These are phyloP conservation scores for Dolichopus griseipennis DNA, from an alignment of 2,888 invertebrate genomes.

Conservation along the genomic window DNA sequence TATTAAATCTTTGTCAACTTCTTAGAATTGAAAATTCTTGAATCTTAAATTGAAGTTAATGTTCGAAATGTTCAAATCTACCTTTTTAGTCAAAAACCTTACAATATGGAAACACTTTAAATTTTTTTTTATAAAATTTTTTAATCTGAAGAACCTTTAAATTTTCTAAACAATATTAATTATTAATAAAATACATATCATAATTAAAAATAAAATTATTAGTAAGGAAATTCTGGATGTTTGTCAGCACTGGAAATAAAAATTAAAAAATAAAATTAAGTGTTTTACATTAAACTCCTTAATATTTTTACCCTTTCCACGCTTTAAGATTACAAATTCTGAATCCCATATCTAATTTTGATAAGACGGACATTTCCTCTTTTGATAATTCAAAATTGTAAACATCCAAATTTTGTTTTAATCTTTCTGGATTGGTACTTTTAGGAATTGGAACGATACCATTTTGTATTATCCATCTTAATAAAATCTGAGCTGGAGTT, in stretches of 20 bases:
- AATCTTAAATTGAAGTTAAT: too few species aligned
- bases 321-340: slow-evolving; percentile 64
- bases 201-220: slow-evolving; percentile 13
- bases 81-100: too few species aligned
- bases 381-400: slow-evolving; percentile 61
- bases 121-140: too few species aligned
- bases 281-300: not conserved
- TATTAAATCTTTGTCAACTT: too few species aligned
- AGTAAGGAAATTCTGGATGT: slow-evolving; percentile 9
- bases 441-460: slow-evolving; percentile 74
- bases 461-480: slow-evolving; percentile 63
- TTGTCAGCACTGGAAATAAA: slow-evolving; percentile 5
- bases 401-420: slow-evolving; percentile 66
- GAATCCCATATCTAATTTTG: slow-evolving; percentile 53
- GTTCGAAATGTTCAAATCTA: too few species aligned
- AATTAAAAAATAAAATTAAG: slow-evolving; percentile 8
- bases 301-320: slow-evolving; percentile 53
- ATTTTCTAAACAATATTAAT: too few species aligned
- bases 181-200: too few species aligned
- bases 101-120: too few species aligned
- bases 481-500: slow-evolving; percentile 64
- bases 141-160: too few species aligned
- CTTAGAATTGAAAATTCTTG: too few species aligned
- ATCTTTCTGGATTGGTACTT: slow-evolving; percentile 62
- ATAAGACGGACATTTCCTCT: slow-evolving; percentile 54